Evolutionary conservation across 2,888 invertebrate genomes (phyloP), one percentile per base, ranked within the genome.

Genomic region (Uloborus plumipes): DNA sequence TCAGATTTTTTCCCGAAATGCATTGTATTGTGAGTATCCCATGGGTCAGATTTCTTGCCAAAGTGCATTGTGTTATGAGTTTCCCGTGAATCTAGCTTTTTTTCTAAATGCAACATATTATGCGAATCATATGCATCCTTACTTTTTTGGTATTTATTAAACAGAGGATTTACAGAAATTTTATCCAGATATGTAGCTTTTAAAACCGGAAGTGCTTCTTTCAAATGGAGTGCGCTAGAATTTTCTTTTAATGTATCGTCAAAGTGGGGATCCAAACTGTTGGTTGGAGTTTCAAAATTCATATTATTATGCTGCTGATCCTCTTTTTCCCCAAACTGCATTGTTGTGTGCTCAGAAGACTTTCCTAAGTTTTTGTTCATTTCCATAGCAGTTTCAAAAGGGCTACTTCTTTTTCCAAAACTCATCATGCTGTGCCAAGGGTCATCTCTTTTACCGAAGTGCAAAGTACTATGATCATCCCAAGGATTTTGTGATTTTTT

Each of bases 391-490:
- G 26, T 3, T 26, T 26, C 26, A 4, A 26, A 26, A 26, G 26
- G 26, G 26, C 26, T 26, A 4, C 26, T 26, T 47, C 20, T 62
- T 39, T 31, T 62, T 62, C 47, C 62, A 55, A 74, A 64, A 31
- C 61, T 59, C 62, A 72, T 62, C 62, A 72, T 61, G 13, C 18
- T 53, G 39, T 73, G 62, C 73, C 73, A 73, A 9, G 64, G 67
- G 47, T 58, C 26, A 9, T 80, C 62, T 65, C 49, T 64, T 55
- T 82, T 82, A 13, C 72, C 82, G 51, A 76, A 71, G 18, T 70
- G 75, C 66, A 82, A 58, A 0, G 69, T 66, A 18, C 26, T 74
- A 16, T 79, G 72, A 13, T 55, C 58, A 49, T 31, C 58, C 18
- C 64, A 64, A 2, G 64, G 20, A 11, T 58, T 31, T 39, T 66